Percentiles rank a stretch among this genome's conserved stretches.
phyloP scores from a whole-genome alignment of 2,113 vertebrate genomes.

The Motacilla alba region DNA sequence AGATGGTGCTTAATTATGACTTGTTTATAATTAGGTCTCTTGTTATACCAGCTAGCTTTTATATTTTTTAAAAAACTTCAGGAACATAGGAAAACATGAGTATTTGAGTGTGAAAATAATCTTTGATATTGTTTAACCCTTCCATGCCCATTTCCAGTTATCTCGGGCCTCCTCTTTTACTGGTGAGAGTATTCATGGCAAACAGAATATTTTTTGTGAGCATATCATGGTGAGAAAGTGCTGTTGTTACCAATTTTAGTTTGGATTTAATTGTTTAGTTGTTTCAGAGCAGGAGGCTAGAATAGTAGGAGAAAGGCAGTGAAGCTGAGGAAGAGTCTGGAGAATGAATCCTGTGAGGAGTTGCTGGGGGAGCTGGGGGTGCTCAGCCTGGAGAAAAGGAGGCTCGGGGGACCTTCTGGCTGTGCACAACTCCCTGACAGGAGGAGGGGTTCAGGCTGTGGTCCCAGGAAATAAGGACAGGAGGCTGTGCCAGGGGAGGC shows the following conservation, averaged over 20 bases:
- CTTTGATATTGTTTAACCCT: background rate
- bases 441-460: rapidly evolving
- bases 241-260: background rate
- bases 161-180: background rate
- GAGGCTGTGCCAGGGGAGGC: background rate
- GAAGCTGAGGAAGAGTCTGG: background rate
- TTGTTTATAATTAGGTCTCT: slow-evolving; percentile 51
- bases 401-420: background rate
- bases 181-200: background rate
- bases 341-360: background rate
- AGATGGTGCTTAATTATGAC: slow-evolving; percentile 44
- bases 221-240: background rate
- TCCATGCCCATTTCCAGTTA: background rate
- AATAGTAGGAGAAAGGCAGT: background rate
- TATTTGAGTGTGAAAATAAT: background rate
- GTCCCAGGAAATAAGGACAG: background rate
- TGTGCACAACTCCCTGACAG: background rate
- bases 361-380: background rate
- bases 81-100: background rate
- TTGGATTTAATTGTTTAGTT: background rate
- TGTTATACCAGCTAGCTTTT: background rate
- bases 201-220: background rate
- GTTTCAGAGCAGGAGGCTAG: background rate
- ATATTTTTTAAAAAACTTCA: slow-evolving; percentile 24
- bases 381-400: background rate